phyloP scores from a whole-genome alignment of 2,797 vertebrate species.

The Cossypha heuglini region DNA sequence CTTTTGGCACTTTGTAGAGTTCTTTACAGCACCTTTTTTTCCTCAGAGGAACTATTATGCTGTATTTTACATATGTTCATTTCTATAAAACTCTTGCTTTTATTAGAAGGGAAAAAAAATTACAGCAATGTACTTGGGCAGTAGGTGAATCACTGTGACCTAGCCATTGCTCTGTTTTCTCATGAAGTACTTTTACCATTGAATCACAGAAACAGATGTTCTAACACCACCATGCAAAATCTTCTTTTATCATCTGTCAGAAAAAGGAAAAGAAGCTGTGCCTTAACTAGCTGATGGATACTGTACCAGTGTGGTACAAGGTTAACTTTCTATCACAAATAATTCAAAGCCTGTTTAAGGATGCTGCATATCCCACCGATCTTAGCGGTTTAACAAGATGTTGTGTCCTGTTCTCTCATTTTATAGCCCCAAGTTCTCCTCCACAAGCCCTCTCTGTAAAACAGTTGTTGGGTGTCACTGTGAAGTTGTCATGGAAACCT shows the following conservation, averaged over 20 bases:
- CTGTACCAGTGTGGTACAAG: background rate
- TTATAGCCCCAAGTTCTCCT: constrained; percentile 90
- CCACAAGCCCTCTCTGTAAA: constrained; percentile 85
- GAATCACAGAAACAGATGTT: constrained; percentile 82
- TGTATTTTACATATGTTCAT: constrained; percentile 41
- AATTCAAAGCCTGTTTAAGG: constrained; percentile 9
- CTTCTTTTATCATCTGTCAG: constrained; percentile 70
- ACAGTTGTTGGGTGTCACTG: constrained; percentile 89
- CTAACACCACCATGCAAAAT: constrained; percentile 78
- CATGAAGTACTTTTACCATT: constrained; percentile 78
- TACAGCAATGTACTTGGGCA: constrained; percentile 42
- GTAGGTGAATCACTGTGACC: constrained; percentile 71
- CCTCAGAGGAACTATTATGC: background rate
- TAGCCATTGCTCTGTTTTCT: constrained; percentile 70
- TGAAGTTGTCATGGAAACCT: constrained; percentile 91
- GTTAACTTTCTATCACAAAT: constrained; percentile 42
- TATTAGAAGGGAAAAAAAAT: constrained; percentile 38
- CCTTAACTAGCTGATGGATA: constrained; percentile 17
- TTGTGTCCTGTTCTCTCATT: constrained; percentile 27
- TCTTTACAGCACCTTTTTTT: constrained; percentile 24
- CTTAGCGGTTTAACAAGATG: constrained; percentile 53
- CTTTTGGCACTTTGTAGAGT: constrained; percentile 16
- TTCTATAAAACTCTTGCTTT: constrained; percentile 60
- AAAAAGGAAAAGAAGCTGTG: constrained; percentile 65
- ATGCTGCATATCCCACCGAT: background rate